Base-by-base conservation (phyloP, 2,113 vertebrate species). In the Furnarius figulus region DNA sequence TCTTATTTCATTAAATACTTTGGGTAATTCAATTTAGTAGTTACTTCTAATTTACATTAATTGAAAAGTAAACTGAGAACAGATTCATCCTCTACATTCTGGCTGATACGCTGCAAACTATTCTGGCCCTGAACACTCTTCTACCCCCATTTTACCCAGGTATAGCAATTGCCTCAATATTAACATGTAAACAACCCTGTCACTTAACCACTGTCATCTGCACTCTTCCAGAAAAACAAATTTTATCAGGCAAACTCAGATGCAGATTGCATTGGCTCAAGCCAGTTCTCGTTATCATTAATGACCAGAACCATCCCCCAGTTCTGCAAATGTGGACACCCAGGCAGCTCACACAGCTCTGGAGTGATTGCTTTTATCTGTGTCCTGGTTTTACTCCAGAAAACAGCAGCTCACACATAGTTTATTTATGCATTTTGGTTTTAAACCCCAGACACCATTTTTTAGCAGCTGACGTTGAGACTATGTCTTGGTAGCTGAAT, bases 241-340 rank as follows among this genome's bases (percentile, higher is more conserved):
- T 95, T 96, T 97, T 97, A 98, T 98, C 98, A 90, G 81, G 78
- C 58, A 98, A 97, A 96, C 97, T 97, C 93, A 97, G 94, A 90
- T 74, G 93, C 96, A 97, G 96, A 97, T 97, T 97, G 91, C 77
- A 56, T 50, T 85, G 93, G 72, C 56, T 94, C 66, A 63, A 58
- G 87, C 68, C 83, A 90, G 77, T 88, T 90, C 90, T 91, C 7
- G 14, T 97, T 98, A 98, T 97, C 97, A 86, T 90, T 96, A 95
- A 71, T 71, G 78, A 91, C 93, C 97, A 98, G 95, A 97, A 91
- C 77, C 37, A 24, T 87, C 70, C 53, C 35, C 40, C 4, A 4
- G 42, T 78, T 77, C 81, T 86, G 65, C 78, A 90, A 55, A 93
- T 76, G 73, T 15, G 72, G 88, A 39, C 39, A 90, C 47, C 27